Evolutionary conservation across 2,888 invertebrate species (phyloP).

Genomic region (Bugulina stolonifera): DNA sequence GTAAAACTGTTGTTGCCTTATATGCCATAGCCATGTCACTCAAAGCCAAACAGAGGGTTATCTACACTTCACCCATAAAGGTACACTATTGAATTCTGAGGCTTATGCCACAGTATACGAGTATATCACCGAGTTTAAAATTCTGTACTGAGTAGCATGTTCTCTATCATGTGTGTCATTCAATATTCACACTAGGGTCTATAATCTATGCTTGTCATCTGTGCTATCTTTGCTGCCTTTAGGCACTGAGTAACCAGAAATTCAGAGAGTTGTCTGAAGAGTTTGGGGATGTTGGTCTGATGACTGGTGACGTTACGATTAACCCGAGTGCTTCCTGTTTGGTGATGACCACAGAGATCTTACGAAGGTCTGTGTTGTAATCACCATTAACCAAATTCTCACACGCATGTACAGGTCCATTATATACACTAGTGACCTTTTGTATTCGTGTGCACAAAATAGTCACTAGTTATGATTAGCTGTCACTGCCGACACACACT

Average conservation of each 20-base stretch:
- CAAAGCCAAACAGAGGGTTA: slow-evolving; percentile 89
- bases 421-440: too few species aligned
- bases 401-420: too few species aligned
- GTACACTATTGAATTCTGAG: neutral
- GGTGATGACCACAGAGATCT: slow-evolving; percentile 94
- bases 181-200: too few species aligned
- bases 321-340: slow-evolving; percentile 95
- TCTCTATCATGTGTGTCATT: too few species aligned
- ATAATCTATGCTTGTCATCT: too few species aligned
- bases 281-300: slow-evolving; percentile 91
- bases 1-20: slow-evolving; percentile 96
- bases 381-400: neutral
- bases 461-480: too few species aligned
- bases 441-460: too few species aligned
- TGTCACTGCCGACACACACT: too few species aligned
- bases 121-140: too few species aligned
- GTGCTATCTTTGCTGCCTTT: too few species aligned
- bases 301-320: slow-evolving; percentile 98
- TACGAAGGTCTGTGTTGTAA: slow-evolving; percentile 1
- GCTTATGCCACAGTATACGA: too few species aligned
- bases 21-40: slow-evolving; percentile 93
- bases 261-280: slow-evolving; percentile 95
- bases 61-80: slow-evolving; percentile 99
- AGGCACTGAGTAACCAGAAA: slow-evolving; percentile 94
- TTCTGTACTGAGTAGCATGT: too few species aligned